Evolutionary conservation across 2,113 vertebrate species (phyloP), one percentile per base, ranked within the genome.

Genomic region (Hyla sarda): DNA sequence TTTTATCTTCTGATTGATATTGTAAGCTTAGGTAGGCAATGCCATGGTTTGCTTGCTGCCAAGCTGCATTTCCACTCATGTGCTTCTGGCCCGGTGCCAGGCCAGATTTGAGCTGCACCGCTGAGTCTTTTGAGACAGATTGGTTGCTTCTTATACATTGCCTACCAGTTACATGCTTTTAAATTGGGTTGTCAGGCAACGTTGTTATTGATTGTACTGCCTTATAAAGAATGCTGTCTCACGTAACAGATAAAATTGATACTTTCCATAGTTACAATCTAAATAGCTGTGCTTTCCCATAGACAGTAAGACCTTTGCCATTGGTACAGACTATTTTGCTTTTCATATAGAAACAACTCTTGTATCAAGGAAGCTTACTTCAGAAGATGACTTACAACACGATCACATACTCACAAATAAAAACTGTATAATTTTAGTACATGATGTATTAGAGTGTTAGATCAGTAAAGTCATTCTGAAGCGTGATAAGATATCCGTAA

Each of bases 231-330:
- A 71, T 30, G 32, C 12, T 41, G 8, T 12, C 37, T 71, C 67
- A 71, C 34, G 19, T 71, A 71, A 10, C 12, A 71, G 32, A 71
- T 71, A 71, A 9, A 71, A 71, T 41, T 71, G 67, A 71, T 71
- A 19, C 19, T 34, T 34, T 69, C 6, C 65, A 32, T 41, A 12
- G 8, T 16, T 37, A 12, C 67, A 71, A 19, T 71, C 65, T 71
- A 41, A 71, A 71, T 71, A 41, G 32, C 32, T 5, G 6, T 23
- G 9, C 34, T 37, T 41, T 37, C 10, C 34, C 17, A 34, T 41
- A 41, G 34, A 62, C 2, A 2, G 32, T 69, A 0, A 17, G n/a
- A n/a, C n/a, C 4, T 67, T 19, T 10, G 1, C 58, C 58, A 62
- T 62, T 28, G 25, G 2, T 62, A 34, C 2, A 69, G 62, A 65